Conservation (phyloP, 35 echinoderm and acorn worm genomes). For the Ptychodera flava region DNA sequence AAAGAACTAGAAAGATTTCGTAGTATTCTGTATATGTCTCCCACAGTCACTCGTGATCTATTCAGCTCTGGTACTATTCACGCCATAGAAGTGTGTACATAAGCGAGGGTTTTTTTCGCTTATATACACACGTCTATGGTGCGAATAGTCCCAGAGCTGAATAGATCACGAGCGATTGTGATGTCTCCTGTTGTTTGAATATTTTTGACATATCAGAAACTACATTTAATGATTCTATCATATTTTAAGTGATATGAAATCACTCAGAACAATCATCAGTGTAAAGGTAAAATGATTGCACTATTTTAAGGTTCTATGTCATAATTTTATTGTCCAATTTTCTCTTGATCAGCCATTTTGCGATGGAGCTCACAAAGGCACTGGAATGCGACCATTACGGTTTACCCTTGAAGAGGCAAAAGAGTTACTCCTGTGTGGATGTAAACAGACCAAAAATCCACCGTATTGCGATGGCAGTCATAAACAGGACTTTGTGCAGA, state of each 20-base stretch:
- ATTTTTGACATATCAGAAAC: too few relatives aligned
- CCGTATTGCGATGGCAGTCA: slow-evolving; percentile 57
- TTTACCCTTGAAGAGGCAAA: slow-evolving; percentile 57
- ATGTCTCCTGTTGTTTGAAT: too few relatives aligned
- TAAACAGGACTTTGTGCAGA: background rate
- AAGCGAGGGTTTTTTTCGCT: too few relatives aligned
- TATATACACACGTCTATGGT: too few relatives aligned
- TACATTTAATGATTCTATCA: background rate
- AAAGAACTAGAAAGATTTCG: too few relatives aligned
- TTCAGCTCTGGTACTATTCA: too few relatives aligned
- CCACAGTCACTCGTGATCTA: too few relatives aligned
- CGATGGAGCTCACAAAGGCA: slow-evolving; percentile 73
- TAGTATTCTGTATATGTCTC: too few relatives aligned
- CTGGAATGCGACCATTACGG: slow-evolving; percentile 66
- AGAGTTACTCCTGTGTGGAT: slow-evolving; percentile 49
- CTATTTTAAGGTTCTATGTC: too few relatives aligned
- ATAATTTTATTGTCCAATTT: background rate
- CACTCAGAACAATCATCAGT: background rate
- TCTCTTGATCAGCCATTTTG: slow-evolving; percentile 74
- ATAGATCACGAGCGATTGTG: too few relatives aligned
- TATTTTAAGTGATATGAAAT: background rate
- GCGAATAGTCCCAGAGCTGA: too few relatives aligned
- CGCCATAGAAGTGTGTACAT: too few relatives aligned
- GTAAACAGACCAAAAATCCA: slow-evolving; percentile 82
- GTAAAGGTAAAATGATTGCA: background rate